phyloP scores from a whole-genome alignment of 1,140 invertebrate species.

The Cardiocondyla obscurior region DNA sequence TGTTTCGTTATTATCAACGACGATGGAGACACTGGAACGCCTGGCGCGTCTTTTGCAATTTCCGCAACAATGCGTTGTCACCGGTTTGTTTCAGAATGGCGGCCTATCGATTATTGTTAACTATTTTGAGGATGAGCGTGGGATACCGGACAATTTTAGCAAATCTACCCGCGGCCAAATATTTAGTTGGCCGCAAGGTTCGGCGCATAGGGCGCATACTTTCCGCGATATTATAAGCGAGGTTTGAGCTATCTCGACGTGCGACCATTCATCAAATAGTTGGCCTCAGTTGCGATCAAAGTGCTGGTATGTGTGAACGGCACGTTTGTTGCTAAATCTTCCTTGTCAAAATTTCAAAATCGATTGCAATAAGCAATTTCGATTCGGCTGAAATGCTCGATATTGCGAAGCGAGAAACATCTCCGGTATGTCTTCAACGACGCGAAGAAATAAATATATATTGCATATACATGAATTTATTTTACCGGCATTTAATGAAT shows the following conservation, averaged over 20 bases:
- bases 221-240: slow-evolving; percentile 44
- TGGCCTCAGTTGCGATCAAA: slow-evolving; percentile 26
- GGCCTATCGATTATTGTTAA: slow-evolving; percentile 26
- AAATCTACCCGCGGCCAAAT: slow-evolving; percentile 7
- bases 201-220: slow-evolving; percentile 46
- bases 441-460: not conserved
- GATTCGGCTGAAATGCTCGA: not conserved
- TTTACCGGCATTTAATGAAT: no score
- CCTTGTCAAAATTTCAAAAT: slow-evolving; percentile 42
- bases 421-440: not conserved
- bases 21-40: not conserved
- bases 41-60: not conserved
- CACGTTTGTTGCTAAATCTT: slow-evolving; percentile 35
- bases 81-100: slow-evolving; percentile 8
- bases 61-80: not conserved
- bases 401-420: not conserved
- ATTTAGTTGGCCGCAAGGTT: slow-evolving; percentile 41
- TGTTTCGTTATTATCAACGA: not conserved
- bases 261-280: slow-evolving; percentile 56
- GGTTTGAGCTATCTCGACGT: slow-evolving; percentile 24
- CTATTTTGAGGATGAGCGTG: slow-evolving; percentile 12
- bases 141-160: slow-evolving; percentile 25
- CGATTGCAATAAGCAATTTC: slow-evolving; percentile 3
- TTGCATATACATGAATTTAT: no score
- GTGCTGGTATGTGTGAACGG: slow-evolving; percentile 28